phyloP scores from a whole-genome alignment of 2,797 vertebrate species.

The Neosilurus hyrtlii region DNA sequence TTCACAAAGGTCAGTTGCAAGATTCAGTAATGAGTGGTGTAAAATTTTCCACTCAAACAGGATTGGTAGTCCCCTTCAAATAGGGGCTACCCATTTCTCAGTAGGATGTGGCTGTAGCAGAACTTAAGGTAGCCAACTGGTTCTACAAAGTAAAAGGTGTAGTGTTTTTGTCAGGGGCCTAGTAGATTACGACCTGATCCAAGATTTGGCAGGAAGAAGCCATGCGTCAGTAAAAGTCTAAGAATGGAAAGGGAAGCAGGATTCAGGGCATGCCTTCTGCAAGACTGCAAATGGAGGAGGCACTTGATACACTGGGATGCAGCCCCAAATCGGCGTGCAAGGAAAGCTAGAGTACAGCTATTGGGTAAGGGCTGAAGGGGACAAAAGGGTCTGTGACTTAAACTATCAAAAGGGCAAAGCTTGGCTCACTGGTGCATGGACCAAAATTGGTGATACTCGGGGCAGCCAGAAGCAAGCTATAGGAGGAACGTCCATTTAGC shows the following conservation, averaged over 20 bases:
- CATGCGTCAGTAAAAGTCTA: not conserved
- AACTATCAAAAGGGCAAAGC: not conserved
- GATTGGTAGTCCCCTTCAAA: not conserved
- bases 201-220: not conserved
- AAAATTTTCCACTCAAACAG: not conserved
- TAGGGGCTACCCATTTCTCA: not conserved
- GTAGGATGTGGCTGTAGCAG: not conserved
- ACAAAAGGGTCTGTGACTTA: not conserved
- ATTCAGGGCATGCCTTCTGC: not conserved
- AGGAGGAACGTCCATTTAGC: too few species aligned
- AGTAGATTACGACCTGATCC: not conserved
- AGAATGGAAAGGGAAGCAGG: not conserved
- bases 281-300: not conserved
- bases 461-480: too few species aligned
- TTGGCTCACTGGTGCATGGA: not conserved
- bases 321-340: not conserved
- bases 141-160: conserved; percentile 9
- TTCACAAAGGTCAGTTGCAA: too few species aligned
- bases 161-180: not conserved
- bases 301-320: not conserved
- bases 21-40: not conserved
- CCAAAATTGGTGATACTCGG: not conserved
- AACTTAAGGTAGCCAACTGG: not conserved
- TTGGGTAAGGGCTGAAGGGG: not conserved
- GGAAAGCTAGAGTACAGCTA: not conserved